Conservation (phyloP, 2,888 invertebrate species). For the Apamea sordens region DNA sequence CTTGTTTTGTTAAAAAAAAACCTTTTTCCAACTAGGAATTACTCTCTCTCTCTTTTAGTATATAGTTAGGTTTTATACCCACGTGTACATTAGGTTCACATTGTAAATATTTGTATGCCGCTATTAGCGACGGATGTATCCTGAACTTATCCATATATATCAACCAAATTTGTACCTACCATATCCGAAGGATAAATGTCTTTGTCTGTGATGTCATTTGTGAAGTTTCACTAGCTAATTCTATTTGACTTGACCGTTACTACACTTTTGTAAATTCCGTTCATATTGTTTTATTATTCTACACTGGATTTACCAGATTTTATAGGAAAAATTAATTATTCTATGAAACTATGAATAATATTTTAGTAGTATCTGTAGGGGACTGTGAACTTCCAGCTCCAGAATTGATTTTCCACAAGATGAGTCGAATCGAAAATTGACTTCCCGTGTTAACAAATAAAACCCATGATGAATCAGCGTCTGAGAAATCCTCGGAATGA, state of each 20-base stretch:
- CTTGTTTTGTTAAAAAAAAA: no score
- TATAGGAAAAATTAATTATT: neutral
- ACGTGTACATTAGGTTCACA: no score
- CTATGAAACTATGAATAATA: neutral
- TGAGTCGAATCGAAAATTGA: neutral
- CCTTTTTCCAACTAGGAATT: no score
- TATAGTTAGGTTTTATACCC: no score
- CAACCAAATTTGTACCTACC: no score
- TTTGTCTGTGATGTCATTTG: no score
- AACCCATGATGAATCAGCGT: constrained; percentile 13
- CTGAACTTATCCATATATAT: no score
- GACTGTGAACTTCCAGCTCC: neutral
- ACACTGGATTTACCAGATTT: neutral
- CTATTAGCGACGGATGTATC: no score
- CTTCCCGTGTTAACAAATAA: neutral
- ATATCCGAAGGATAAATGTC: no score
- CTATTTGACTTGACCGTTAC: neutral
- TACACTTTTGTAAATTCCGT: neutral
- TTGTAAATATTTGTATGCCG: no score
- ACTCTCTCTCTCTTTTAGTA: no score
- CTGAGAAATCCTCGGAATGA: neutral
- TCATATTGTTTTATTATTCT: neutral
- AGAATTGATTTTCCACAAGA: constrained; percentile 2
- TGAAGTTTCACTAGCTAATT: no score
- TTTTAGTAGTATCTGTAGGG: neutral